Base-by-base conservation (phyloP, 2,797 vertebrate species). In the Sciurus vulgaris region DNA sequence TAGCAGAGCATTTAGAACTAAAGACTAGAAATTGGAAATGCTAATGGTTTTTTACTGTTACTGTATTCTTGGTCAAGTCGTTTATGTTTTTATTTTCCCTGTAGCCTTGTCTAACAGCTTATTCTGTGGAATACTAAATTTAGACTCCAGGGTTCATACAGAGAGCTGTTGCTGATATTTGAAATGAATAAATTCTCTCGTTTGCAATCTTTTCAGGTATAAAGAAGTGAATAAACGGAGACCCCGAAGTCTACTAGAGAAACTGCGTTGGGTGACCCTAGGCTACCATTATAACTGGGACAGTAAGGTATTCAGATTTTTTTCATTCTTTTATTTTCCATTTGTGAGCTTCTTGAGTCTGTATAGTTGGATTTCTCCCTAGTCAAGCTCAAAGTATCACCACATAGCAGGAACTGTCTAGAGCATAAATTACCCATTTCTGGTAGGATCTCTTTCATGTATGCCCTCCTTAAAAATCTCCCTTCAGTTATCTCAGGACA, bases 281-380 rank as follows among this genome's bases (percentile, higher is more conserved):
- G 99, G 99, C 67, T 99, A 99, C 98, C 99, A 99, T 97, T 99
- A 99, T 98, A 99, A 99, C 97, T 99, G 99, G 99, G 98, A 99
- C 87, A 99, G 98, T 84, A 99, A 99, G 99, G 99, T 99, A 98
- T 26, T 86, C 47, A 77, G 51, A 82, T 95, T 92, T 86, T 38
- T 83, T 59, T 91, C 56, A 54, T 92, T 94, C 20, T 35, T 76
- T 93, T 84, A 8, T 86, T 94, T 91, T 89, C 28, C 20, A 35
- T 77, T 81, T 89, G 77, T 91, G 41, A 20, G n/a, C 41, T 96
- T 78, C 69, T 92, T 49, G 24, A 22, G 20, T 22, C 44, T 20
- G 12, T 0, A 7, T 78, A 90, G n/a, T 83, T 91, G 15, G 10
- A 51, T 91, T 91, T 95, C 54, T 91, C 93, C 65, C 35, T 92